These are phyloP conservation scores for Flexamia atlantica DNA, from an alignment of 2,888 invertebrate species.

Conservation along the genomic window DNA sequence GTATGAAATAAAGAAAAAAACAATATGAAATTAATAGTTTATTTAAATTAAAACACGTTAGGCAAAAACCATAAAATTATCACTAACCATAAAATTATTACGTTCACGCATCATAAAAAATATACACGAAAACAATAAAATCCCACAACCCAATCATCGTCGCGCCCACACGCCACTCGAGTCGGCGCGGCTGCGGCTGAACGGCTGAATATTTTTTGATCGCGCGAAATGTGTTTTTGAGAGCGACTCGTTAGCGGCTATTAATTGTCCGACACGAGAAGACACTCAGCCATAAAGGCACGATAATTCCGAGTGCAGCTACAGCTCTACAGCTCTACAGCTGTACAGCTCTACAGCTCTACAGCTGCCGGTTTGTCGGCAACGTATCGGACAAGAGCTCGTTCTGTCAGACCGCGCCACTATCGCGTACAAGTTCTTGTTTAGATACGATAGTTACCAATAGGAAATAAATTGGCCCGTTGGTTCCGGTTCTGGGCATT, in stretches of 20 bases:
- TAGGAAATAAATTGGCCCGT: not conserved
- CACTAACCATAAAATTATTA: too few relatives aligned
- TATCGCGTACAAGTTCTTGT: too few relatives aligned
- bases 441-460: constrained; percentile 23
- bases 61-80: too few relatives aligned
- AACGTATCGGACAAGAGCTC: constrained; percentile 18
- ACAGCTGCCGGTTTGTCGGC: not conserved
- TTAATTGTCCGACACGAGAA: constrained; percentile 43
- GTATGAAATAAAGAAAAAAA: too few relatives aligned
- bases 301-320: constrained; percentile 21
- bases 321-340: constrained; percentile 36
- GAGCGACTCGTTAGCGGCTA: not conserved
- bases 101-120: too few relatives aligned
- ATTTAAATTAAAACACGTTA: too few relatives aligned
- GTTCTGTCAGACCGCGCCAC: not conserved
- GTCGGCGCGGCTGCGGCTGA: not conserved
- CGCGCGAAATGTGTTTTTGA: constrained; percentile 46
- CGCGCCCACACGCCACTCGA: too few relatives aligned
- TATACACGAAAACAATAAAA: too few relatives aligned
- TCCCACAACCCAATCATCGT: too few relatives aligned
- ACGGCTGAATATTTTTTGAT: constrained; percentile 26
- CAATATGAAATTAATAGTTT: too few relatives aligned
- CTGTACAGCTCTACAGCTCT: constrained; percentile 35
- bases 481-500: not conserved
- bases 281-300: constrained; percentile 38